Evolutionary conservation across 2,888 invertebrate genomes (phyloP).

Genomic region (Eulithis testata): DNA sequence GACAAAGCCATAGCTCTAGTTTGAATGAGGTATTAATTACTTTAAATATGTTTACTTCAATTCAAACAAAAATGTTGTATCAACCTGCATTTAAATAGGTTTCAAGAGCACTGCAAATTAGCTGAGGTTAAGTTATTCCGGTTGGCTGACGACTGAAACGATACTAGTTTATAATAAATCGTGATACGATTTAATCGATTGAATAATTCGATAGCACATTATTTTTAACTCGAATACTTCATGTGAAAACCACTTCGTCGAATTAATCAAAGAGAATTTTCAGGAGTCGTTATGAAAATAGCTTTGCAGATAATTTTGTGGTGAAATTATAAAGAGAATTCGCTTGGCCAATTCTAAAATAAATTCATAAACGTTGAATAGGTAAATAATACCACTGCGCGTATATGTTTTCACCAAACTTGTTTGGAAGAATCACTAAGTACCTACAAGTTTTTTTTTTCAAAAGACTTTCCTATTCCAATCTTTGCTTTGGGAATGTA

Average conservation of each 20-base stretch:
- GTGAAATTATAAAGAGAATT: background rate
- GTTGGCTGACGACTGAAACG: conserved; percentile 9
- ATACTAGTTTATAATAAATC: conserved; percentile 8
- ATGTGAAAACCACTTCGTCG: conserved; percentile 29
- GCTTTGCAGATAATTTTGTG: background rate
- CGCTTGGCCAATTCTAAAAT: background rate
- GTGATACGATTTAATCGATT: conserved; percentile 9
- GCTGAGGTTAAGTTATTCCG: conserved; percentile 18
- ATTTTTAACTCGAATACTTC: conserved; percentile 28
- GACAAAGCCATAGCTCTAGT: no score
- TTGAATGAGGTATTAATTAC: background rate
- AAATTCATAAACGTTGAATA: background rate
- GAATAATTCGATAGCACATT: conserved; percentile 4
- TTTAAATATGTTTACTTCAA: background rate
- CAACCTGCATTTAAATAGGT: conserved; percentile 11
- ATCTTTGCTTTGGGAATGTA: conserved; percentile 18
- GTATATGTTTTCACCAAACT: background rate
- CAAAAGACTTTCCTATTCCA: conserved; percentile 20
- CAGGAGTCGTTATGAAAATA: conserved; percentile 6
- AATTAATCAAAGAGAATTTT: conserved; percentile 8
- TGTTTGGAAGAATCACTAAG: conserved; percentile 3
- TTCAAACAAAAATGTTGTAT: background rate
- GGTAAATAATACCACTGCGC: background rate
- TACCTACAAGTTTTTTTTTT: conserved; percentile 14
- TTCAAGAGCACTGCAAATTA: conserved; percentile 19